These are phyloP conservation scores for Tetheella fluctuosa DNA, from an alignment of 2,888 invertebrate genomes.

Conservation along the genomic window DNA sequence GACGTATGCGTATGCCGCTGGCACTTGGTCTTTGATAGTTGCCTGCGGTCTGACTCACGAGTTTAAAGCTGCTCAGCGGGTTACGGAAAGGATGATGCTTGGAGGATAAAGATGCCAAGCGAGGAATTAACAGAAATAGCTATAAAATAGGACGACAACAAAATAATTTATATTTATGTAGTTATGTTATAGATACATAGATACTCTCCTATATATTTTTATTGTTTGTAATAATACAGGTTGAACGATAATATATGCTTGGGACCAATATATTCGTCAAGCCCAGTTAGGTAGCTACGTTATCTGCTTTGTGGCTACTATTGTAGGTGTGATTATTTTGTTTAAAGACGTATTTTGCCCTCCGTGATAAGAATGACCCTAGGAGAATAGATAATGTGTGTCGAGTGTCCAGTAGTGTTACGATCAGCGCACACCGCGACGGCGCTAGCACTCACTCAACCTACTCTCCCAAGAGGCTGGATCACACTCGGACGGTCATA, in stretches of 20 bases:
- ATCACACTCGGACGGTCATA: constrained; percentile 34
- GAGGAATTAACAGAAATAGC: no score
- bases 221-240: neutral
- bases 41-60: no score
- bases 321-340: constrained; percentile 47
- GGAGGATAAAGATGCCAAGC: no score
- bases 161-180: no score
- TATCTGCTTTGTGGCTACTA: constrained; percentile 33
- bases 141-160: no score
- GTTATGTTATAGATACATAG: no score
- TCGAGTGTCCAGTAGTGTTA: constrained; percentile 42
- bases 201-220: neutral
- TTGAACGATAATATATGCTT: neutral
- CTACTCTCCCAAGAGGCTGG: constrained; percentile 49
- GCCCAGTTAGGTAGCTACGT: constrained; percentile 9
- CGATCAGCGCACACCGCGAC: constrained; percentile 31
- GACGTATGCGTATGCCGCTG: no score
- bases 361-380: constrained; percentile 69
- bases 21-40: no score
- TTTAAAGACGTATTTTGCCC: constrained; percentile 68
- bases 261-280: neutral
- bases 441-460: constrained; percentile 35
- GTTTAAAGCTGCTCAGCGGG: no score
- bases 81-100: no score
- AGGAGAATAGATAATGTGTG: constrained; percentile 54